phyloP scores from a whole-genome alignment of 2,888 invertebrate genomes.

The Seladonia tumulorum region DNA sequence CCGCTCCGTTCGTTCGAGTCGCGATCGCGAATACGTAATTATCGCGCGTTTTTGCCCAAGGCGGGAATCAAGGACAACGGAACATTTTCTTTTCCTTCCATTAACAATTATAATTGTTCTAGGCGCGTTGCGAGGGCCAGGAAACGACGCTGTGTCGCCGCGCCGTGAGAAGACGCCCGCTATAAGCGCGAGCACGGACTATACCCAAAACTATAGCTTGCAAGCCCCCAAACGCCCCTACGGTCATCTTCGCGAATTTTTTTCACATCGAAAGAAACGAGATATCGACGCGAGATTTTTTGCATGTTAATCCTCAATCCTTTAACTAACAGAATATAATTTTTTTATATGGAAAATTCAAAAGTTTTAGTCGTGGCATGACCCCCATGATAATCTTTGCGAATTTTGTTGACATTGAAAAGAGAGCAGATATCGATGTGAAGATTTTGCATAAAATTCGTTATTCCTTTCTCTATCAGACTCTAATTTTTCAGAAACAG shows the following conservation, averaged over 20 bases:
- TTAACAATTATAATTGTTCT: conserved; percentile 40
- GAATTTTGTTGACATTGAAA: background rate
- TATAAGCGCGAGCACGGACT: background rate
- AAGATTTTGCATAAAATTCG: background rate
- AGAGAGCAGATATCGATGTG: background rate
- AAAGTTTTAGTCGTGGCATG: background rate
- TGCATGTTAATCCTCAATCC: background rate
- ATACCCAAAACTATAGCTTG: background rate
- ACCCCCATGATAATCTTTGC: background rate
- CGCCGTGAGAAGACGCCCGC: background rate
- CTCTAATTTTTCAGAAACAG: background rate
- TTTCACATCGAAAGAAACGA: background rate
- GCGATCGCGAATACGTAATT: conserved; percentile 66
- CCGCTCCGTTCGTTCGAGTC: conserved; percentile 37
- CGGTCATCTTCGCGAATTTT: background rate
- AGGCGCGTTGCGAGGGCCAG: background rate
- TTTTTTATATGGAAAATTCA: background rate
- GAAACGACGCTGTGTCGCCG: background rate
- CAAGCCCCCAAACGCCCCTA: background rate
- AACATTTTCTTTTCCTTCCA: conserved; percentile 36
- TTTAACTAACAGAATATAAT: background rate
- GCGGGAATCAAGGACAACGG: conserved; percentile 58
- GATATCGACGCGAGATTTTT: background rate
- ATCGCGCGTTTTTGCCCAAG: conserved; percentile 57
- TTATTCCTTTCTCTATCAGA: background rate